phyloP scores from a whole-genome alignment of 1,140 invertebrate genomes.

The Neotoxoptera formosana region DNA sequence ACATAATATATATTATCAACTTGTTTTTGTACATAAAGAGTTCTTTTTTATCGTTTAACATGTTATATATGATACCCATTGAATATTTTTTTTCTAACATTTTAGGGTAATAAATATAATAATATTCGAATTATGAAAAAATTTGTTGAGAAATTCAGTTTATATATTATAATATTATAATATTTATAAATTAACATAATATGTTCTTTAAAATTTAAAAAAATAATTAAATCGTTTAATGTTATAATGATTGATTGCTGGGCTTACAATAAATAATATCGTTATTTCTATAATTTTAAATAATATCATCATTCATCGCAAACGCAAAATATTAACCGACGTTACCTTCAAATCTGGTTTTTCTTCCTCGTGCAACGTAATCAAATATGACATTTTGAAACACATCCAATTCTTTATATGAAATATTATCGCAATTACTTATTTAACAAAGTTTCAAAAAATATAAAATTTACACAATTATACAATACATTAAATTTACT shows the following conservation, averaged over 20 bases:
- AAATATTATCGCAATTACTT: not conserved
- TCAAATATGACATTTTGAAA: not conserved
- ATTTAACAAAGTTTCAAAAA: not conserved
- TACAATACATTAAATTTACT: not conserved
- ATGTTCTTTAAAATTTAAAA: not conserved
- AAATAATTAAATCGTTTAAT: not conserved
- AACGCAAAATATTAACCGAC: not conserved
- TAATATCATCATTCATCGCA: not conserved
- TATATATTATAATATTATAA: too few relatives aligned
- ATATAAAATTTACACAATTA: not conserved
- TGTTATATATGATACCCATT: not conserved
- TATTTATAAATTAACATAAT: too few relatives aligned
- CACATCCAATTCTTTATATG: not conserved
- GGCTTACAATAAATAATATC: not conserved
- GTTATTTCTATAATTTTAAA: not conserved
- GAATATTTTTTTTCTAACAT: not conserved
- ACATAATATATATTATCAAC: not conserved
- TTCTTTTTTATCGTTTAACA: not conserved
- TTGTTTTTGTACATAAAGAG: not conserved
- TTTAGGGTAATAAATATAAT: not conserved
- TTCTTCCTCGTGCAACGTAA: not conserved
- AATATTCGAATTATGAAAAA: not conserved
- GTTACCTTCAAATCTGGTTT: not conserved
- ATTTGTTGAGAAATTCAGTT: not conserved
- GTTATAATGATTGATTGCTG: not conserved